Evolutionary conservation across 2,113 vertebrate genomes (phyloP).

Genomic region (Pachyramphus minor): DNA sequence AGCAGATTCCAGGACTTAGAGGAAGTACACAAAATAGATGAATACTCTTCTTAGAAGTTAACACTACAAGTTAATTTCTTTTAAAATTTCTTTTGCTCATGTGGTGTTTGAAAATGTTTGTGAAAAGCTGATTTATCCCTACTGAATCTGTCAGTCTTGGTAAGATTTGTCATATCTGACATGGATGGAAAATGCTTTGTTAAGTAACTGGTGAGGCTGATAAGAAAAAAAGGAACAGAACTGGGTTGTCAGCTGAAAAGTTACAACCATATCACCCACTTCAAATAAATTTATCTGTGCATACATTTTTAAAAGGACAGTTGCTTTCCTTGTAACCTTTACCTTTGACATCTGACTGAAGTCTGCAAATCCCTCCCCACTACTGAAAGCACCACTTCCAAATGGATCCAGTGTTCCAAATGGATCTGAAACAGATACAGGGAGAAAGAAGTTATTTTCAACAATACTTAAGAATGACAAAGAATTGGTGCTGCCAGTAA

Average conservation of each 20-base stretch:
- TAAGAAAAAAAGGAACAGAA: not conserved
- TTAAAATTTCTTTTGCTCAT: not conserved
- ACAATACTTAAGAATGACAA: not conserved
- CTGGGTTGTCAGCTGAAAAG: not conserved
- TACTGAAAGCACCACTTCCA: slow-evolving; percentile 83
- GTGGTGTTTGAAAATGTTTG: not conserved
- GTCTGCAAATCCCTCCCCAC: slow-evolving; percentile 90
- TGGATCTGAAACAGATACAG: slow-evolving; percentile 76
- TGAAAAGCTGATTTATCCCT: not conserved
- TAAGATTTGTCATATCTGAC: not conserved
- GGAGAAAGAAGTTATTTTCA: not conserved
- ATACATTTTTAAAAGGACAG: not conserved
- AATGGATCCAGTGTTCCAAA: slow-evolving; percentile 92
- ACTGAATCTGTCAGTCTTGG: not conserved
- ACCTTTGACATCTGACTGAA: slow-evolving; percentile 98
- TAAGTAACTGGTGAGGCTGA: not conserved
- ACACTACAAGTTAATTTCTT: not conserved
- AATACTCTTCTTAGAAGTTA: not conserved
- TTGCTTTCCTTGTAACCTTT: slow-evolving; percentile 13
- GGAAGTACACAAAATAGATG: not conserved
- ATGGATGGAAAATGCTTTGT: not conserved
- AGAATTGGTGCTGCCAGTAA: not conserved
- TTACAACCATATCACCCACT: not conserved
- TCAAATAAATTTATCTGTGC: not conserved
- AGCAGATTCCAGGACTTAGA: not conserved